Percentiles rank a stretch among this genome's conserved stretches.
Evolutionary conservation across 37 sponge, comb jelly and placozoan species (phyloP).

Genomic region (Chondrosia reniformis): DNA sequence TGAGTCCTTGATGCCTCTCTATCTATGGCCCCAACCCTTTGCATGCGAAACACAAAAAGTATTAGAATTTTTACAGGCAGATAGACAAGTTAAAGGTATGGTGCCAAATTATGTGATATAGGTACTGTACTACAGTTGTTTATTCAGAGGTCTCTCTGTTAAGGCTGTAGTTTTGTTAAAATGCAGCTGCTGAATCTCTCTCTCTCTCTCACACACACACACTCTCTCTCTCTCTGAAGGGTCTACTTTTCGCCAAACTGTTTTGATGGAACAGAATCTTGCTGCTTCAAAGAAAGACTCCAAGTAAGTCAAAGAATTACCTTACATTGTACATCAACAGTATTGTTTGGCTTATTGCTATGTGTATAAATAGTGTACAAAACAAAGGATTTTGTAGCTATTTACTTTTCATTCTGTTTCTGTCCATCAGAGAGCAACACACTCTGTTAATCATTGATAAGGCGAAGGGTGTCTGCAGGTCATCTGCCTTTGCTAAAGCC

Average conservation of each 20-base stretch:
- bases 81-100: slow-evolving; percentile 47
- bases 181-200: no score
- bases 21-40: slow-evolving; percentile 82
- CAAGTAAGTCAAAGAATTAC: no score
- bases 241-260: background rate
- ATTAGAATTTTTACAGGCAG: slow-evolving; percentile 62
- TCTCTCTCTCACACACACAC: no score
- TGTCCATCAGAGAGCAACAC: slow-evolving; percentile 2
- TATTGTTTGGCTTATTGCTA: no score
- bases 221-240: no score
- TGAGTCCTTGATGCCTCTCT: slow-evolving; percentile 73
- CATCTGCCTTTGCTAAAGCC: slow-evolving; percentile 4
- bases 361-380: no score
- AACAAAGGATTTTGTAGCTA: no score
- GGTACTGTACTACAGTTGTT: background rate
- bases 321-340: no score
- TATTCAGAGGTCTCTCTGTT: no score
- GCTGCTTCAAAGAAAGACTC: background rate
- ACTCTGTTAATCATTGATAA: background rate
- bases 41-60: slow-evolving; percentile 51
- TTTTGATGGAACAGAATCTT: background rate
- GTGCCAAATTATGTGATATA: background rate
- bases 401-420: background rate
- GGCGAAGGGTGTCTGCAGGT: slow-evolving; percentile 4
- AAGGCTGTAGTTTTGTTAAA: no score